Evolutionary conservation across 1,140 invertebrate genomes (phyloP).

Genomic region (Camponotus pennsylvanicus): DNA sequence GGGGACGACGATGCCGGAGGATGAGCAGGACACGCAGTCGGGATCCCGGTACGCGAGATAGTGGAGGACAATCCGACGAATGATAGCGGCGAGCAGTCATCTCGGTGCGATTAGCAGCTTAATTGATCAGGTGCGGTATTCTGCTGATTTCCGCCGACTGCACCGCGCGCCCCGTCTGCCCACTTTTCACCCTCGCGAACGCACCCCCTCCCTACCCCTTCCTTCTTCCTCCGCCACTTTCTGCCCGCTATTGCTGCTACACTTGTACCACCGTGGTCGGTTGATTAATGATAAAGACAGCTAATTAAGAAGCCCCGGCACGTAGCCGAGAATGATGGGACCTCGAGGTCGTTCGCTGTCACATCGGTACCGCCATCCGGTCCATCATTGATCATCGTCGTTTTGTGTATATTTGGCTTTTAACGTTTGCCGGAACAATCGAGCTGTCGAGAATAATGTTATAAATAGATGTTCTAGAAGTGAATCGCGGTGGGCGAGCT

Average conservation of each 20-base stretch:
- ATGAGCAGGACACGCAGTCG: constrained; percentile 31
- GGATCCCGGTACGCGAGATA: constrained; percentile 65
- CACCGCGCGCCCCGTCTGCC: constrained; percentile 1
- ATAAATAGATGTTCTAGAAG: constrained; percentile 38
- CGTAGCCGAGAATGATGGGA: neutral
- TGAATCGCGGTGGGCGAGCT: neutral
- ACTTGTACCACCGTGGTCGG: constrained; percentile 37
- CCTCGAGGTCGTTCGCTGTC: neutral
- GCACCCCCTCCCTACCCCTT: neutral
- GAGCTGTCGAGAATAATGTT: constrained; percentile 25
- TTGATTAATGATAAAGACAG: constrained; percentile 36
- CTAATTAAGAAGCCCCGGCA: constrained; percentile 36
- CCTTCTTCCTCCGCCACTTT: neutral
- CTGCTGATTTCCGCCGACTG: constrained; percentile 47
- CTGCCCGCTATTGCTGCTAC: neutral
- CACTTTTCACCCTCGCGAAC: constrained; percentile 3
- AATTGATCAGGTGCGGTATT: constrained; percentile 75
- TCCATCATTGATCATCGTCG: neutral
- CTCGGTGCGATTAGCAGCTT: constrained; percentile 69
- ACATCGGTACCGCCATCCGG: neutral
- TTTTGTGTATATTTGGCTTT: constrained; percentile 1
- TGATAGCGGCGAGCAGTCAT: constrained; percentile 66
- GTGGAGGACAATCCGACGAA: constrained; percentile 49
- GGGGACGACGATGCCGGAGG: constrained; percentile 39
- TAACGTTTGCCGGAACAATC: constrained; percentile 11